Conservation (phyloP, 1,140 invertebrate genomes). For the Drosophila azteca region DNA sequence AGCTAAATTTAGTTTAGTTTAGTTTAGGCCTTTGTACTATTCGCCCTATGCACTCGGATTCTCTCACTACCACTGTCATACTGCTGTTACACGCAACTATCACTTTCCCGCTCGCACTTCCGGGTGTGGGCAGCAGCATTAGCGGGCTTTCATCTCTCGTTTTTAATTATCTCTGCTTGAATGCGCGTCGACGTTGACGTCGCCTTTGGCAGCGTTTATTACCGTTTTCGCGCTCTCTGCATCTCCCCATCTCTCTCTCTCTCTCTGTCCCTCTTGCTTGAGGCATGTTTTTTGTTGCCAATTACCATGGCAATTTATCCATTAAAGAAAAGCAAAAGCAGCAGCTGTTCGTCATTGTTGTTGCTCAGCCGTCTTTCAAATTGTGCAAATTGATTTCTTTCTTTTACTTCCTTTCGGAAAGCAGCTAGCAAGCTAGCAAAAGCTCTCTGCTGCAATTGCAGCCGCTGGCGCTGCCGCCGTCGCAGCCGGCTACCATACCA, state of each 20-base stretch:
- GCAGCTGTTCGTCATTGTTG: conserved; percentile 19
- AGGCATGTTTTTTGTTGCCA: conserved; percentile 42
- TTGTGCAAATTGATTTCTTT: conserved; percentile 35
- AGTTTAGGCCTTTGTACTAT: conserved; percentile 41
- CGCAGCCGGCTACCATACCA: too few relatives aligned
- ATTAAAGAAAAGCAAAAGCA: conserved; percentile 42
- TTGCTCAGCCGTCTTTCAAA: conserved; percentile 8
- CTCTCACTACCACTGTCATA: background rate
- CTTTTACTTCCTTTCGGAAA: background rate
- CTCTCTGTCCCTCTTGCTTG: conserved; percentile 18
- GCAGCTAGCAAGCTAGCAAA: too few relatives aligned
- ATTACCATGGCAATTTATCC: conserved; percentile 70
- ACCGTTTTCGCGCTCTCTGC: conserved; percentile 38
- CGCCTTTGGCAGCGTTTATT: conserved; percentile 27
- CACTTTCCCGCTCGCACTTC: conserved; percentile 29
- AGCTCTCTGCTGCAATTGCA: too few relatives aligned
- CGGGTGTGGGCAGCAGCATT: conserved; percentile 11
- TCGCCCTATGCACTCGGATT: conserved; percentile 24
- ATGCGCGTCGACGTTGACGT: conserved; percentile 21
- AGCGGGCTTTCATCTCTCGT: conserved; percentile 29
- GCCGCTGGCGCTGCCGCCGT: too few relatives aligned
- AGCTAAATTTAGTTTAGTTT: conserved; percentile 16
- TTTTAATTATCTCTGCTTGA: conserved; percentile 65
- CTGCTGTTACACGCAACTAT: conserved; percentile 4
- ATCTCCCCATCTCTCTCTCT: too few relatives aligned